Conservation (phyloP, 2,888 invertebrate species). For the Agriopis marginaria region DNA sequence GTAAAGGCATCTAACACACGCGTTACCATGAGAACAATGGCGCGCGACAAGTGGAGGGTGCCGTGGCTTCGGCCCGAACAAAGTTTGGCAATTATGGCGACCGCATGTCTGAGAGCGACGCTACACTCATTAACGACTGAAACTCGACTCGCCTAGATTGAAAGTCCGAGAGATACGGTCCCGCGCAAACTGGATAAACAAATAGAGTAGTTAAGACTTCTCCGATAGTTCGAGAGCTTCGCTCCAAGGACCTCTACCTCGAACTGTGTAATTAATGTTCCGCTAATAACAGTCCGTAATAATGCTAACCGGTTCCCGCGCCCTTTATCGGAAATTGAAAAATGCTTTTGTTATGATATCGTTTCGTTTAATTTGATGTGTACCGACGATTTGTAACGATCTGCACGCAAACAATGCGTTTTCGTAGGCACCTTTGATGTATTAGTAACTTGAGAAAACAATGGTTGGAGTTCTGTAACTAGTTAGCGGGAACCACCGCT, state of each 20-base stretch:
- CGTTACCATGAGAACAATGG: conserved; percentile 80
- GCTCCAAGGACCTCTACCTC: conserved; percentile 46
- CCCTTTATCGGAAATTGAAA: conserved; percentile 28
- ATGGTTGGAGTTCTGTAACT: conserved; percentile 50
- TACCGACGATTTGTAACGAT: conserved; percentile 38
- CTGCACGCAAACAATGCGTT: conserved; percentile 36
- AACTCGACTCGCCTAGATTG: conserved; percentile 82
- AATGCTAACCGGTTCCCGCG: conserved; percentile 10
- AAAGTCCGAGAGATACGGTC: conserved; percentile 75
- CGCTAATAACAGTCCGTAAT: conserved; percentile 34
- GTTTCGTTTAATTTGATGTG: conserved; percentile 30
- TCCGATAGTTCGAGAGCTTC: conserved; percentile 54
- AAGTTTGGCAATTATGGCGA: conserved; percentile 86
- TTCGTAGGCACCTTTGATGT: conserved; percentile 45
- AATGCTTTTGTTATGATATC: conserved; percentile 30
- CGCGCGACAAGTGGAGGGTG: conserved; percentile 75
- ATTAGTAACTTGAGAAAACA: conserved; percentile 48
- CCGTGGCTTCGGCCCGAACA: conserved; percentile 70
- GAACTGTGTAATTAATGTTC: conserved; percentile 53
- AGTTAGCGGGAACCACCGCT: conserved; percentile 52
- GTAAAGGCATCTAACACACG: conserved; percentile 71
- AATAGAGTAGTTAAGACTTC: conserved; percentile 59
- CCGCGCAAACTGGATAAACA: conserved; percentile 59
- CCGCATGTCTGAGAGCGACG: conserved; percentile 84
- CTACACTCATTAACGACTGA: conserved; percentile 83